Conservation (phyloP, 2,797 vertebrate species). For the Sylvia borin region DNA sequence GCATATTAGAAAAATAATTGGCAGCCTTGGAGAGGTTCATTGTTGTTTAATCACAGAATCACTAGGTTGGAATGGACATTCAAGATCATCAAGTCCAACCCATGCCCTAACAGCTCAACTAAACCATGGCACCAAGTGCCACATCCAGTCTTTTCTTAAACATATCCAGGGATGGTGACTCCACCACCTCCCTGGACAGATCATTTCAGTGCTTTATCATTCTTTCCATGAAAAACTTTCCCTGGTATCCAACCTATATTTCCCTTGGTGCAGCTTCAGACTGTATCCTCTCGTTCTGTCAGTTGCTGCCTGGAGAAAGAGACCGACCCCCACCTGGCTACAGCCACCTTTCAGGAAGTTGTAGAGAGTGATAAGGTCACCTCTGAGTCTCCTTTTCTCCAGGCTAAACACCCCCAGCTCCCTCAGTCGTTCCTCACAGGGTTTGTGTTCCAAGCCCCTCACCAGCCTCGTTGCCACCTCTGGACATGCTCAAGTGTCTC, state of each 20-base stretch:
- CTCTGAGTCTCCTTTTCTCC: background rate
- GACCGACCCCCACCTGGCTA: background rate
- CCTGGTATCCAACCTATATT: background rate
- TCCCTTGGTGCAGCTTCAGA: background rate
- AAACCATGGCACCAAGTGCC: background rate
- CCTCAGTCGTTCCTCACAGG: background rate
- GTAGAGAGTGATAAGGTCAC: background rate
- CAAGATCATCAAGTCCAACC: background rate
- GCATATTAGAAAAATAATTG: background rate
- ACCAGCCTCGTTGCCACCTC: background rate
- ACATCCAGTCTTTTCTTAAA: background rate
- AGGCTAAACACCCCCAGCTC: background rate
- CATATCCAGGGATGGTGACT: background rate
- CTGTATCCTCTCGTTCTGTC: background rate
- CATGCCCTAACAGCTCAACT: background rate
- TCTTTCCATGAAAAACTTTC: background rate
- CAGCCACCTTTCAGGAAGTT: background rate
- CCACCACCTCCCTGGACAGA: background rate
- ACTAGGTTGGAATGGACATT: background rate
- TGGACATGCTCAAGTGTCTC: background rate
- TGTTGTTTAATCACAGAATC: background rate
- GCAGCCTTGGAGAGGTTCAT: background rate
- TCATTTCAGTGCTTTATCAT: background rate
- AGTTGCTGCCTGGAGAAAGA: background rate
- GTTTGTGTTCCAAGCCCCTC: background rate